Percentiles rank a stretch among this genome's conserved stretches.
phyloP scores from a whole-genome alignment of 53 echinoderm and acorn worm species.

The Henricia sp. region DNA sequence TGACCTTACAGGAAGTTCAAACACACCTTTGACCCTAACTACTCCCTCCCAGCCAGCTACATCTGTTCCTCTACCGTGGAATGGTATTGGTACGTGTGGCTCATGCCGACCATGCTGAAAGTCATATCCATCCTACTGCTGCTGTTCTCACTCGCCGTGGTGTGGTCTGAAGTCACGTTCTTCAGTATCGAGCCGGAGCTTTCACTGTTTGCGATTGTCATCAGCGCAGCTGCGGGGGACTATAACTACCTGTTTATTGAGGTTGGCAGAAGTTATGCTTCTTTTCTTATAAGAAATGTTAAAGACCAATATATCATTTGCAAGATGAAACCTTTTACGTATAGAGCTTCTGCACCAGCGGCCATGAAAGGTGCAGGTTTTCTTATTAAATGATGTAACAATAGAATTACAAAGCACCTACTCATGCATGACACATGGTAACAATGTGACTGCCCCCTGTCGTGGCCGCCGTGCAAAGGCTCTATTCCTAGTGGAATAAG shows the following conservation, averaged over 20 bases:
- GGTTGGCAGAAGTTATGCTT: too few relatives aligned
- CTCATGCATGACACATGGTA: too few relatives aligned
- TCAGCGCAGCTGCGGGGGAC: conserved; percentile 79
- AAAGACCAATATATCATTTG: too few relatives aligned
- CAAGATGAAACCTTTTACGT: too few relatives aligned
- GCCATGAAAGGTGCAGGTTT: too few relatives aligned
- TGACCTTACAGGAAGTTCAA: conserved; percentile 69
- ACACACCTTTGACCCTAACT: conserved; percentile 88
- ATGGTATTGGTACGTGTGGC: conserved; percentile 94
- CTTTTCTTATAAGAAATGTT: too few relatives aligned
- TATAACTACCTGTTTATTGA: conserved; percentile 96
- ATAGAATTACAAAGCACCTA: too few relatives aligned
- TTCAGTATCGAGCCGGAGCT: conserved; percentile 89
- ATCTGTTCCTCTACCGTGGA: conserved; percentile 91
- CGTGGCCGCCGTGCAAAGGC: too few relatives aligned
- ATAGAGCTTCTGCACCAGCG: too few relatives aligned
- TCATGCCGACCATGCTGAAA: conserved; percentile 82
- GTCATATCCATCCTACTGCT: conserved; percentile 73
- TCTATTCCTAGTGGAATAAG: too few relatives aligned
- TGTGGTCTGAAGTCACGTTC: conserved; percentile 99
- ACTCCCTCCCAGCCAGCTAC: conserved; percentile 69
- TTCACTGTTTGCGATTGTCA: conserved; percentile 91
- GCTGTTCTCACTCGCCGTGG: conserved; percentile 88
- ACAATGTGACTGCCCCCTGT: too few relatives aligned
- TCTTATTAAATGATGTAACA: too few relatives aligned